Conservation (phyloP, 2,797 vertebrate genomes). For the Cygnus olor region DNA sequence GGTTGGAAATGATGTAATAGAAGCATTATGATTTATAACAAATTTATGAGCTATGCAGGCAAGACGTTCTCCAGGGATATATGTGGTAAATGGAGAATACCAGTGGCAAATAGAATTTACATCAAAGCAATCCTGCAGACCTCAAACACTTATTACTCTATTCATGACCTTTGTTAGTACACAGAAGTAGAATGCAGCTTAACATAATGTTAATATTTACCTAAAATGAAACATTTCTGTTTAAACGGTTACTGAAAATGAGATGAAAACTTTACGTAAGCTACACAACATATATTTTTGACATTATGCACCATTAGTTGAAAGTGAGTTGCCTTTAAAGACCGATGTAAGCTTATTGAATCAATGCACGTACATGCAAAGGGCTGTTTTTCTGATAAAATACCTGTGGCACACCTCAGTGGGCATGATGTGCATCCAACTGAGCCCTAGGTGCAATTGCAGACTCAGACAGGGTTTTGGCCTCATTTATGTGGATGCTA, state of each 20-base stretch:
- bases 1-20: conserved; percentile 75
- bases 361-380: conserved; percentile 22
- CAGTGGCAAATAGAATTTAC: conserved; percentile 66
- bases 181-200: conserved; percentile 66
- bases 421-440: conserved; percentile 4
- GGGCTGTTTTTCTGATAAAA: conserved; percentile 45
- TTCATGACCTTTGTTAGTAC: conserved; percentile 68
- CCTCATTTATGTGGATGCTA: background rate
- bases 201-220: conserved; percentile 57
- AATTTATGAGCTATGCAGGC: conserved; percentile 70
- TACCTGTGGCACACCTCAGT: background rate
- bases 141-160: conserved; percentile 69
- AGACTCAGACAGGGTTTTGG: background rate
- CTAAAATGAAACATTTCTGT: conserved; percentile 67
- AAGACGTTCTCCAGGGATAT: conserved; percentile 60
- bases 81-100: conserved; percentile 71
- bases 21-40: conserved; percentile 74
- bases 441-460: background rate
- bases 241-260: conserved; percentile 66
- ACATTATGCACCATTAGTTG: background rate
- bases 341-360: conserved; percentile 22
- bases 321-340: conserved; percentile 33
- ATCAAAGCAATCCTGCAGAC: conserved; percentile 74
- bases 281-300: conserved; percentile 24
- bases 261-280: conserved; percentile 58